A percentile compares a stretch with the other conserved stretches of the same genome.
These are phyloP conservation scores for Drosophila nannoptera DNA, from an alignment of 1,140 invertebrate genomes.

Conservation along the genomic window DNA sequence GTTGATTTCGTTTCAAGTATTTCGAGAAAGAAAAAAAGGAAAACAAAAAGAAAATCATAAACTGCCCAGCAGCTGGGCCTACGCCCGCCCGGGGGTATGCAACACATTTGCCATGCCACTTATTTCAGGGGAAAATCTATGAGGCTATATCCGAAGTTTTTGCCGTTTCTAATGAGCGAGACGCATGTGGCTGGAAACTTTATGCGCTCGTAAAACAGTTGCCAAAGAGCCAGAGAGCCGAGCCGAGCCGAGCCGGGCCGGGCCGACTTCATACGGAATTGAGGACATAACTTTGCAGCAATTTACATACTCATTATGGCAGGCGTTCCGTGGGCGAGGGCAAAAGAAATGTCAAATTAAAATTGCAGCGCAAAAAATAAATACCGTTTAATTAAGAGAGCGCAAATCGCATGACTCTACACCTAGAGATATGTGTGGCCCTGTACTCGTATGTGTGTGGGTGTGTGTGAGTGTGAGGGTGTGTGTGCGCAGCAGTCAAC, in stretches of 20 bases:
- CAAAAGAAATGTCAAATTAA: slow-evolving; percentile 36
- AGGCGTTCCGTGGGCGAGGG: slow-evolving; percentile 43
- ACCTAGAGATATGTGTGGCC: neutral
- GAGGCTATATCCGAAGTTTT: slow-evolving; percentile 46
- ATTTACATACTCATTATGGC: slow-evolving; percentile 73
- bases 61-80: slow-evolving; percentile 36
- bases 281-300: slow-evolving; percentile 65
- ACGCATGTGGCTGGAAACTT: slow-evolving; percentile 64
- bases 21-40: neutral
- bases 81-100: slow-evolving; percentile 13
- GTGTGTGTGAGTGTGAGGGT: neutral
- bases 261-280: slow-evolving; percentile 42
- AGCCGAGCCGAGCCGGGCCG: slow-evolving; percentile 14
- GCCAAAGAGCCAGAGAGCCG: slow-evolving; percentile 17
- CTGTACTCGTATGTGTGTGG: neutral
- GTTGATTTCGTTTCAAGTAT: neutral
- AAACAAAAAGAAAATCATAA: neutral
- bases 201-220: slow-evolving; percentile 63
- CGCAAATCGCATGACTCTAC: slow-evolving; percentile 26
- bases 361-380: slow-evolving; percentile 46
- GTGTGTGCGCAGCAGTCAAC: slow-evolving; percentile 11
- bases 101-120: slow-evolving; percentile 29
- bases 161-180: slow-evolving; percentile 55
- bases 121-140: slow-evolving; percentile 51
- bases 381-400: slow-evolving; percentile 61